phyloP scores from a whole-genome alignment of 1,140 invertebrate species.

The Battus philenor region DNA sequence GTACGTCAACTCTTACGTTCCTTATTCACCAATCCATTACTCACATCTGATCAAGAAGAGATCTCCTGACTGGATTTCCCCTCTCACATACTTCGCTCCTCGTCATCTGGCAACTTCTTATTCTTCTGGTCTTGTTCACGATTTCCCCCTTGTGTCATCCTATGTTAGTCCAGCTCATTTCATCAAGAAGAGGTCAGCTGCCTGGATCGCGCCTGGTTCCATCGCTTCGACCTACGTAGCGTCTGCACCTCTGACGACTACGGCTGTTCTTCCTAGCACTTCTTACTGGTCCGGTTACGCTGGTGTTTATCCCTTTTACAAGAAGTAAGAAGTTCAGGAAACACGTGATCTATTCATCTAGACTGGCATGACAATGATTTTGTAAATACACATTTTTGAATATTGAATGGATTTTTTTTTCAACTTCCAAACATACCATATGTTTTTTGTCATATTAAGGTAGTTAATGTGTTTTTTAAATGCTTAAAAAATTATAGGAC shows the following conservation, averaged over 20 bases:
- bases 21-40: not conserved
- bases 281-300: constrained; percentile 7
- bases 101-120: not conserved
- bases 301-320: constrained; percentile 2
- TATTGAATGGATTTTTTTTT: no score
- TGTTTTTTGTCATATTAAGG: no score
- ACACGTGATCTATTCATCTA: not conserved
- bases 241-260: constrained; percentile 25
- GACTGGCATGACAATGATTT: constrained; percentile 3
- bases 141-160: not conserved
- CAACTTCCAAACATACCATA: no score
- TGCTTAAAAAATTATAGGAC: no score
- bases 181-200: constrained; percentile 38
- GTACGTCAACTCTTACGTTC: no score
- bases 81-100: not conserved
- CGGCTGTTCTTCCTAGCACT: constrained; percentile 22
- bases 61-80: constrained; percentile 17
- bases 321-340: constrained; percentile 7
- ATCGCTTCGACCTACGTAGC: constrained; percentile 20
- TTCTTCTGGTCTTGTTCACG: not conserved
- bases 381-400: constrained; percentile 15
- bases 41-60: constrained; percentile 30
- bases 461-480: no score
- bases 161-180: not conserved
- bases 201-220: constrained; percentile 11